phyloP scores from a whole-genome alignment of 2,113 vertebrate species.

The Zapus hudsonius region DNA sequence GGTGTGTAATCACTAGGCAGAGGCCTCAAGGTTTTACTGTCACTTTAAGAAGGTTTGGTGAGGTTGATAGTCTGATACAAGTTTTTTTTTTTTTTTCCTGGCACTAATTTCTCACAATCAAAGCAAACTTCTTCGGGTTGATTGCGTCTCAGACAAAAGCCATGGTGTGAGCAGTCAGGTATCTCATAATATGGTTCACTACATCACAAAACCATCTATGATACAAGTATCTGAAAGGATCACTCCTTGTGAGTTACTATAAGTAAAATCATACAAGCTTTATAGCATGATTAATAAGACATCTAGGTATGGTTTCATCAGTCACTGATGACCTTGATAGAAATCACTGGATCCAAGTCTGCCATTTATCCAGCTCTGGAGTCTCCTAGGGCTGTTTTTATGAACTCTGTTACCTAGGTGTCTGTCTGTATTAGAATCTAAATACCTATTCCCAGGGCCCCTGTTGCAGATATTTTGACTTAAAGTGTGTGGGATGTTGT shows the following conservation, averaged over 20 bases:
- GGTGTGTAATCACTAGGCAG: not conserved
- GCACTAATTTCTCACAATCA: not conserved
- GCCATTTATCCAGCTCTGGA: too few species aligned
- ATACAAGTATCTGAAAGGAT: slow-evolving; percentile 33
- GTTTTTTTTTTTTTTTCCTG: not conserved
- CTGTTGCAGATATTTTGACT: not conserved
- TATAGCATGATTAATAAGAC: slow-evolving; percentile 10
- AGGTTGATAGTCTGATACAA: not conserved
- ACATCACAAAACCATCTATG: not conserved
- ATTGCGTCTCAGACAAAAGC: not conserved
- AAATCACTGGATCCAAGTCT: not conserved
- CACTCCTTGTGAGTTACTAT: not conserved
- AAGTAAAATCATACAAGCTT: slow-evolving; percentile 31
- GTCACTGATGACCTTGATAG: not conserved
- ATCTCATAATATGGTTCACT: not conserved
- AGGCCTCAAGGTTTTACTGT: not conserved
- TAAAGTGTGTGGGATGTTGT: not conserved
- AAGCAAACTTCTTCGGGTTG: not conserved
- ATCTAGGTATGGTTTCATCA: too few species aligned
- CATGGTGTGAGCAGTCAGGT: not conserved
- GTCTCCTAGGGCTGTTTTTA: not conserved
- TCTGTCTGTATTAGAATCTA: not conserved
- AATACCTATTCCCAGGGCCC: not conserved
- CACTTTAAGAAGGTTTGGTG: slow-evolving; percentile 24
- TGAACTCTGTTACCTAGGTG: rapidly evolving